phyloP scores from a whole-genome alignment of 92 coral and sea anemone genomes.

The Umimayanthus chanpuru region DNA sequence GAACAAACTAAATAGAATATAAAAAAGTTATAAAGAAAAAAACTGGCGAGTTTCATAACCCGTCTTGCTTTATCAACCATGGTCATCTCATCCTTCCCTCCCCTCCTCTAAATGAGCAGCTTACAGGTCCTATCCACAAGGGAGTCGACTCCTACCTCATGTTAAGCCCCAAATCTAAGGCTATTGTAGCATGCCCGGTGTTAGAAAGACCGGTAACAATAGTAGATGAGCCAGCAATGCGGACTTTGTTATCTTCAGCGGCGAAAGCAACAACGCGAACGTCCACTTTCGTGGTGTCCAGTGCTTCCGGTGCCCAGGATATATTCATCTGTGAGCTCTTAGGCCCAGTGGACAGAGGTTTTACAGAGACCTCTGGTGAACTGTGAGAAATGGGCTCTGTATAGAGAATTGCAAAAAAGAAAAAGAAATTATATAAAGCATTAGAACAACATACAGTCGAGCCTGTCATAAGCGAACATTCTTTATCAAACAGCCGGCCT shows the following conservation, averaged over 20 bases:
- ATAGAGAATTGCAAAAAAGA: neutral
- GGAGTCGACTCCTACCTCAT: neutral
- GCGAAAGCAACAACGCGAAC: neutral
- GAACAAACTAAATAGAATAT: too few relatives aligned
- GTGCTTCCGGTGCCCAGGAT: conserved; percentile 5
- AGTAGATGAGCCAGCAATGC: neutral
- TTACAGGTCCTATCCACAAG: neutral
- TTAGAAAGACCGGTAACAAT: neutral
- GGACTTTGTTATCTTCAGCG: neutral
- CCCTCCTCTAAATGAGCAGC: neutral
- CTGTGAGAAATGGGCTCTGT: neutral
- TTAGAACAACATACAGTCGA: neutral
- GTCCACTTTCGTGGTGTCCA: neutral
- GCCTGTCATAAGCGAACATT: too few relatives aligned
- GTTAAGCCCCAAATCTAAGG: neutral
- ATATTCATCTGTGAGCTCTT: neutral
- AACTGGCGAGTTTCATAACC: too few relatives aligned
- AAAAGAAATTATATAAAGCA: neutral
- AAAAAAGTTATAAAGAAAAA: too few relatives aligned
- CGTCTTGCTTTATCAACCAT: too few relatives aligned
- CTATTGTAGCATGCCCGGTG: neutral
- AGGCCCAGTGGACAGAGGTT: neutral
- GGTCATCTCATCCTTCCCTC: neutral
- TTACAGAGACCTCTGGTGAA: neutral
- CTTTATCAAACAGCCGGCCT: too few relatives aligned